These are phyloP conservation scores for Steinernema hermaphroditum DNA, from an alignment of 2,888 invertebrate genomes.

Conservation along the genomic window DNA sequence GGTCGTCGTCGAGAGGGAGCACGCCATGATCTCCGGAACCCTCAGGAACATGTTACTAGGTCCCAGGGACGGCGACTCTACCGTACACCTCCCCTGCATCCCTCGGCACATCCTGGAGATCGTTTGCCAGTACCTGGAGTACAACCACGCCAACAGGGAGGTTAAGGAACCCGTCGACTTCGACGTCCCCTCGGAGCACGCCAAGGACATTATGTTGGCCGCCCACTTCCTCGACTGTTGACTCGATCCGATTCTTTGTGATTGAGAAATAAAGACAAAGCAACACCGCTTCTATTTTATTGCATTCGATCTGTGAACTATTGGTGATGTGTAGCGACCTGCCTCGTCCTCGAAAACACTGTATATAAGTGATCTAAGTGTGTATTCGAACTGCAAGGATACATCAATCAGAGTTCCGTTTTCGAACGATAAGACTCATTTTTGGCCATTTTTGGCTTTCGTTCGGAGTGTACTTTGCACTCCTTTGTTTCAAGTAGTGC, in stretches of 20 bases:
- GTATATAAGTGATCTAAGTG: too few species aligned
- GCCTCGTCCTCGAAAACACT: too few species aligned
- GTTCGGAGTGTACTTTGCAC: too few species aligned
- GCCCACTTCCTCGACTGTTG: not conserved
- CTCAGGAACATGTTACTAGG: not conserved
- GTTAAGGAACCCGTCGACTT: not conserved
- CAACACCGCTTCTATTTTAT: too few species aligned
- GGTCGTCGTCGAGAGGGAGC: not conserved
- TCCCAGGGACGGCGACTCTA: not conserved
- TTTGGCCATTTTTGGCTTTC: too few species aligned
- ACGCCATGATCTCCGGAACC: not conserved
- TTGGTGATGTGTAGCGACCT: too few species aligned
- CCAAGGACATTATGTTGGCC: not conserved
- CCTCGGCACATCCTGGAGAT: not conserved
- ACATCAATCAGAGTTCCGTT: too few species aligned
- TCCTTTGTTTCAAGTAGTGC: constrained; percentile 14
- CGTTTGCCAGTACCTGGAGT: not conserved
- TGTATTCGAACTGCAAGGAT: too few species aligned
- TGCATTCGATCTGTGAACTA: too few species aligned
- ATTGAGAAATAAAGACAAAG: too few species aligned
- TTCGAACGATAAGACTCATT: too few species aligned
- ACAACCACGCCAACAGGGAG: not conserved
- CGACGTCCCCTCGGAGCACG: not conserved
- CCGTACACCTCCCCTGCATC: not conserved
- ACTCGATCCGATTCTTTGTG: too few species aligned